These are phyloP conservation scores for Bergia sp. DNA, from an alignment of 92 coral and sea anemone species.

Conservation along the genomic window DNA sequence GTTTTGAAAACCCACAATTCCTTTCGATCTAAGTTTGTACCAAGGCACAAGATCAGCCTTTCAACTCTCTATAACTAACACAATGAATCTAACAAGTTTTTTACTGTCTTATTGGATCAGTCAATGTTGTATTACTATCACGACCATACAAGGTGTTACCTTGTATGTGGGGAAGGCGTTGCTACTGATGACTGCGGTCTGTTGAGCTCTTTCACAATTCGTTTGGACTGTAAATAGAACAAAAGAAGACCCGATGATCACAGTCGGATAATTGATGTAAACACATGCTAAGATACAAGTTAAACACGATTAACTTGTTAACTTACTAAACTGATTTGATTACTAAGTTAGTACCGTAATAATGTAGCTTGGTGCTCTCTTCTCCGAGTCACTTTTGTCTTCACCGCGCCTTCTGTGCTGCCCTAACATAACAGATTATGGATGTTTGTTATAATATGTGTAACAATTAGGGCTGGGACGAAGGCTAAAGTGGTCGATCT, in stretches of 20 bases:
- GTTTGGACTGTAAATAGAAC: slow-evolving; percentile 62
- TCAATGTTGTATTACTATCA: neutral
- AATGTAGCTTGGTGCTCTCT: slow-evolving; percentile 68
- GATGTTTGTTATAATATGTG: no score
- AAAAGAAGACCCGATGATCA: neutral
- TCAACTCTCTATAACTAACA: no score
- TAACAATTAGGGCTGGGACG: no score
- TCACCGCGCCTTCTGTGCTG: slow-evolving; percentile 26
- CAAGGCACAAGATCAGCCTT: no score
- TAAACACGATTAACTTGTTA: no score
- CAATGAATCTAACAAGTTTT: neutral
- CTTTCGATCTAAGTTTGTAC: no score
- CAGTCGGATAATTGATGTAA: no score
- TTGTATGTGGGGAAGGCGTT: neutral
- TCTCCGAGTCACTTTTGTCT: neutral
- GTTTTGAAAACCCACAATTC: no score
- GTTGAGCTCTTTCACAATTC: slow-evolving; percentile 53
- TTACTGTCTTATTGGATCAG: no score
- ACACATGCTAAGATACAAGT: no score
- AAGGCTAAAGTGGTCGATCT: no score
- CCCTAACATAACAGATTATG: neutral
- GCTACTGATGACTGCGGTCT: slow-evolving; percentile 66
- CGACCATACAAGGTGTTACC: neutral
- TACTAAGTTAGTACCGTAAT: slow-evolving; percentile 56
- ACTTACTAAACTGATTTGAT: no score